Percentiles rank a stretch among this genome's conserved stretches.
These are phyloP conservation scores for Arion vulgaris DNA, from an alignment of 1,140 invertebrate species.

Conservation along the genomic window DNA sequence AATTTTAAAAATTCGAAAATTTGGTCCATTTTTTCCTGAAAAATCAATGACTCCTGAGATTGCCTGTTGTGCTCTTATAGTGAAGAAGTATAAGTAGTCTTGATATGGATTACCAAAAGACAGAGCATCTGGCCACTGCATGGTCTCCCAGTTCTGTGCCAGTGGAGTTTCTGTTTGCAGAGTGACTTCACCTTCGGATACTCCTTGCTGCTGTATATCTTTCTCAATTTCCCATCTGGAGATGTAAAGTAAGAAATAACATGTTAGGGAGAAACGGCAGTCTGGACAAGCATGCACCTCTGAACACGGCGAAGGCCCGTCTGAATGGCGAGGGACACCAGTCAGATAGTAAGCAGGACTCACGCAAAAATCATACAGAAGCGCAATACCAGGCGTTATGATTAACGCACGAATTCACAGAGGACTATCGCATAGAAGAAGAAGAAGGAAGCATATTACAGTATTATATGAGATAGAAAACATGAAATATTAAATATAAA, in stretches of 20 bases:
- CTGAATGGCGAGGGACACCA: too few species aligned
- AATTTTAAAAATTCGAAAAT: slow-evolving; percentile 9
- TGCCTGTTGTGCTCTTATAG: not conserved
- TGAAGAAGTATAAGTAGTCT: not conserved
- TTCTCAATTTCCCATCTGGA: slow-evolving; percentile 7
- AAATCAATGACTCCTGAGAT: not conserved
- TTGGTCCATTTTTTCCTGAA: not conserved
- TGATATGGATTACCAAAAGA: not conserved
- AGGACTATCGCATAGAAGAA: too few species aligned
- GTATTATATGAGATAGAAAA: too few species aligned
- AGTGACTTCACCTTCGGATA: not conserved
- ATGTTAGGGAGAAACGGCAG: too few species aligned
- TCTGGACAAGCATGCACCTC: too few species aligned
- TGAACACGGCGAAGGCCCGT: too few species aligned
- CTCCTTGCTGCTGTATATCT: not conserved
- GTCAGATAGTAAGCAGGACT: too few species aligned
- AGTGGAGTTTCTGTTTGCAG: not conserved
- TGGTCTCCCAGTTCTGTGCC: slow-evolving; percentile 13
- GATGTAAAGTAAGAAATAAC: not conserved
- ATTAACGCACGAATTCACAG: too few species aligned
- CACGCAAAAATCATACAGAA: too few species aligned
- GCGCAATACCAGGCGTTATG: too few species aligned
- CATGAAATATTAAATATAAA: too few species aligned
- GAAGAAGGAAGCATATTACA: too few species aligned
- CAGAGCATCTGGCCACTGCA: slow-evolving; percentile 14